Evolutionary conservation across 2,888 invertebrate genomes (phyloP).

Genomic region (Cotesia congregata): DNA sequence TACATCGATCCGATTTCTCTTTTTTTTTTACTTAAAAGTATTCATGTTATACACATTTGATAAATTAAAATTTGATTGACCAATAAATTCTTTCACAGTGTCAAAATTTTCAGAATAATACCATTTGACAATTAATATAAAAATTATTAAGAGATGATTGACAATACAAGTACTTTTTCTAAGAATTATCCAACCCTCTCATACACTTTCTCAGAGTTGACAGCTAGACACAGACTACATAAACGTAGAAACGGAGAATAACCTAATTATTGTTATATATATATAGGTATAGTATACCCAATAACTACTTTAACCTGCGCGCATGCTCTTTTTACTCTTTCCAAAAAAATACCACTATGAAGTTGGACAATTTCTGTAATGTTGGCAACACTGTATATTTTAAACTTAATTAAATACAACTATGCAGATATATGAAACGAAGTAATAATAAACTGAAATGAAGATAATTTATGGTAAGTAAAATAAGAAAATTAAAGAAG

Average conservation of each 20-base stretch:
- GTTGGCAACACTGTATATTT: no score
- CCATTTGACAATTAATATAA: neutral
- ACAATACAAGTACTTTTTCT: neutral
- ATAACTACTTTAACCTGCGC: neutral
- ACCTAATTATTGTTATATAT: neutral
- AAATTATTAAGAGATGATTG: neutral
- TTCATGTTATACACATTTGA: neutral
- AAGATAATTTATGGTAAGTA: no score
- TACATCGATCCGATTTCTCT: constrained; percentile 1
- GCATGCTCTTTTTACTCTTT: neutral
- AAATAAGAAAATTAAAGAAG: no score
- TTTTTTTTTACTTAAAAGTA: neutral
- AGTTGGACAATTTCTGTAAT: no score
- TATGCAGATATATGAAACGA: no score
- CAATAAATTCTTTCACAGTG: neutral
- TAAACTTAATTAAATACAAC: no score
- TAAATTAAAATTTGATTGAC: neutral
- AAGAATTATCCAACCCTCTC: neutral
- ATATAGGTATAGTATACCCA: neutral
- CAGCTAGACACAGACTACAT: neutral
- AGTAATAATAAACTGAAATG: no score
- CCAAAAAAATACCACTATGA: no score
- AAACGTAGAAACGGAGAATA: neutral
- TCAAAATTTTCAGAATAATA: neutral
- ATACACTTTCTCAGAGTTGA: neutral